Conservation (phyloP, 2,113 vertebrate genomes). For the Erythrolamprus reginae region DNA sequence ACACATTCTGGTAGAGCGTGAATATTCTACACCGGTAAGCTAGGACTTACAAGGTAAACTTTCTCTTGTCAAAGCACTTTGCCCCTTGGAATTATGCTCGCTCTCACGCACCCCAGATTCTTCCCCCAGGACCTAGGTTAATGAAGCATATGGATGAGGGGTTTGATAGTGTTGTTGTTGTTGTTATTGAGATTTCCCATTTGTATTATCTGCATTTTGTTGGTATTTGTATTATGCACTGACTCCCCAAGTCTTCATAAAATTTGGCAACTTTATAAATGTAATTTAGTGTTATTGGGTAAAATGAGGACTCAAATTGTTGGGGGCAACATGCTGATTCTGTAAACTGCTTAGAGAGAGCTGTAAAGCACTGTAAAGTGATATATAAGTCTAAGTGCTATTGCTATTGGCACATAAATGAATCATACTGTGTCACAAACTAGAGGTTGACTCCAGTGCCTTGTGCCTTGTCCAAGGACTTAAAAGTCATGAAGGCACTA, state of each 20-base stretch:
- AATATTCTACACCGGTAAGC: neutral
- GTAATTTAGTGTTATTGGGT: neutral
- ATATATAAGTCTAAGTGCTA: too few species aligned
- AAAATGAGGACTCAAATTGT: too few species aligned
- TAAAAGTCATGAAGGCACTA: neutral
- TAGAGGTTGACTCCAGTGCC: neutral
- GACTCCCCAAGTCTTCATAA: neutral
- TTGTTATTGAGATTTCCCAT: neutral
- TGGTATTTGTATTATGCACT: neutral
- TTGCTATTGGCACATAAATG: neutral
- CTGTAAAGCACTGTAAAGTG: too few species aligned
- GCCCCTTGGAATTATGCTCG: neutral
- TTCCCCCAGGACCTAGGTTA: neutral
- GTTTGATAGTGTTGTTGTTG: neutral
- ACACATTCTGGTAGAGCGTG: neutral
- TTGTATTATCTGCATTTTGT: neutral
- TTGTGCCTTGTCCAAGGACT: neutral
- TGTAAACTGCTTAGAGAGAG: too few species aligned
- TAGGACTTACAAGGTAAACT: neutral
- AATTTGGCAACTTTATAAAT: neutral
- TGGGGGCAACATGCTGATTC: too few species aligned
- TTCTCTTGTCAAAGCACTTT: neutral
- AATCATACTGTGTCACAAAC: neutral
- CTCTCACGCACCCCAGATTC: neutral
- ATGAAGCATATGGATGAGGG: neutral